phyloP scores from a whole-genome alignment of 2,113 vertebrate genomes.

The Hemibagrus wyckioides region DNA sequence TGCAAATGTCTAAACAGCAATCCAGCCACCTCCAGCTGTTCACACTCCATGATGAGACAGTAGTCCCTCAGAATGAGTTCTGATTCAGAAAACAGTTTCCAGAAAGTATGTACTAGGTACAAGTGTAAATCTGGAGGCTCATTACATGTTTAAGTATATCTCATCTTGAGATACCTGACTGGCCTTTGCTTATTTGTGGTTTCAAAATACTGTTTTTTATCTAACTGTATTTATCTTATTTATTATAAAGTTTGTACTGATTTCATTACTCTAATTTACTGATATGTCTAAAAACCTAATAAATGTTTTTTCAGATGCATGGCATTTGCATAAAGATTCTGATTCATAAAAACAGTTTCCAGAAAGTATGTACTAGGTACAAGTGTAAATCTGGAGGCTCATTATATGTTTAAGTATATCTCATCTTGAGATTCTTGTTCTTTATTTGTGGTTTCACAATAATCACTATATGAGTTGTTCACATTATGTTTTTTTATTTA shows the following conservation, averaged over 20 bases:
- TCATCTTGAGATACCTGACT: neutral
- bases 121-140: constrained; percentile 22
- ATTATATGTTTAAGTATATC: neutral
- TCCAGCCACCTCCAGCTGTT: neutral
- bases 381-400: constrained; percentile 24
- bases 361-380: constrained; percentile 56
- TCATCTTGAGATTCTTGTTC: neutral
- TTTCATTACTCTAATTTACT: neutral
- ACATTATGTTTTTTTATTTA: neutral
- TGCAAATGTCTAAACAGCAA: constrained; percentile 57
- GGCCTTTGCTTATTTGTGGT: neutral
- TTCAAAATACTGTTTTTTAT: neutral
- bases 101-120: constrained; percentile 30
- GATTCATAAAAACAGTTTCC: too few species aligned
- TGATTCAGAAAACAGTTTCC: neutral
- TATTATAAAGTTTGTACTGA: neutral
- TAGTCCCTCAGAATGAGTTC: neutral
- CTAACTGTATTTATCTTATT: neutral
- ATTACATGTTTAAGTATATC: neutral
- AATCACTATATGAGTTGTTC: neutral
- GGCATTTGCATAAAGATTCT: neutral
- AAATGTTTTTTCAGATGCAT: neutral
- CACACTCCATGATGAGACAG: constrained; percentile 11
- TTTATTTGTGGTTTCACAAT: neutral
- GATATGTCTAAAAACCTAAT: neutral